Conservation (phyloP, 2,113 vertebrate genomes). For the Ageneiosus marmoratus region DNA sequence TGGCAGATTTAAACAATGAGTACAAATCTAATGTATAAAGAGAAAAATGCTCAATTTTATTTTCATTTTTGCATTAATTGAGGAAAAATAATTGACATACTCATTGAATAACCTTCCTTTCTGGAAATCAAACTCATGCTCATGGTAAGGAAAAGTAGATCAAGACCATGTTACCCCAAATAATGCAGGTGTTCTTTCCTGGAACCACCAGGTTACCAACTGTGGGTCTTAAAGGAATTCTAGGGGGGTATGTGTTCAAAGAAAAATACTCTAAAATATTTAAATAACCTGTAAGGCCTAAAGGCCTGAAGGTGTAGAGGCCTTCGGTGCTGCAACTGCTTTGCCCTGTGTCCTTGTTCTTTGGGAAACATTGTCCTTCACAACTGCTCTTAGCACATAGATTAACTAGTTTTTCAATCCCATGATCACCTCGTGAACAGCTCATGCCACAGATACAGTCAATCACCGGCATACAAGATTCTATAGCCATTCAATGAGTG, state of each 20-base stretch:
- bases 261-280: background rate
- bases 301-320: too few species aligned
- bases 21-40: background rate
- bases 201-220: background rate
- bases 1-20: background rate
- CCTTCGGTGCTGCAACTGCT: too few species aligned
- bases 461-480: too few species aligned
- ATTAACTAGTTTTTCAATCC: too few species aligned
- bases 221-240: background rate
- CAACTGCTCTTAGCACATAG: too few species aligned
- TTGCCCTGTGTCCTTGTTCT: too few species aligned
- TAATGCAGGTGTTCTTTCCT: background rate
- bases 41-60: background rate
- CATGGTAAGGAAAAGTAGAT: background rate
- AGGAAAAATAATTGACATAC: background rate
- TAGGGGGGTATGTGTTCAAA: background rate
- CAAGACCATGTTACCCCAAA: background rate
- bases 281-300: too few species aligned
- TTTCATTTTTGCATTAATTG: background rate
- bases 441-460: too few species aligned
- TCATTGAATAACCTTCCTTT: background rate
- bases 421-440: too few species aligned
- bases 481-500: too few species aligned
- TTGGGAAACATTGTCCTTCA: too few species aligned
- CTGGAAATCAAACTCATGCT: background rate